A percentile compares a stretch with the other conserved stretches of the same genome.
These are phyloP conservation scores for Addax nasomaculatus DNA, from an alignment of 2,113 vertebrate species.

Conservation along the genomic window DNA sequence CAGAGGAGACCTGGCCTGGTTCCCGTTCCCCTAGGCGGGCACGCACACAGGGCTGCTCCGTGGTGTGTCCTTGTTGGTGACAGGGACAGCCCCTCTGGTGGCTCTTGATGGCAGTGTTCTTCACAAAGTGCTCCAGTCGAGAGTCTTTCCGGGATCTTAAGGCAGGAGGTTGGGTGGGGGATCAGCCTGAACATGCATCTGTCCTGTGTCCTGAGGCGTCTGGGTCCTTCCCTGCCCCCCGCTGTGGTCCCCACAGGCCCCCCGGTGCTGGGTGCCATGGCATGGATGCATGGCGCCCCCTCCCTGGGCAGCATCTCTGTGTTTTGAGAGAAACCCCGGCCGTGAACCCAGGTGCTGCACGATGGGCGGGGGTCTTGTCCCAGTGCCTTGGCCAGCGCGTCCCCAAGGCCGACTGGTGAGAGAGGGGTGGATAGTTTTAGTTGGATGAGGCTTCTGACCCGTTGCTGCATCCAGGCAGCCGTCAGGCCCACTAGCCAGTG, in stretches of 20 bases:
- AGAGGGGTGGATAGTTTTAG: neutral
- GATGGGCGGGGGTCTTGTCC: neutral
- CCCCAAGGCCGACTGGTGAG: neutral
- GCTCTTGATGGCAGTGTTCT: neutral
- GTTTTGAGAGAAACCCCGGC: neutral
- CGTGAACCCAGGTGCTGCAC: neutral
- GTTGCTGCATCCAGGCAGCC: neutral
- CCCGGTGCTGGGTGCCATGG: neutral
- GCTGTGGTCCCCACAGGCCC: neutral
- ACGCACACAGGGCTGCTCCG: accelerated
- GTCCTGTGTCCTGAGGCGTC: neutral
- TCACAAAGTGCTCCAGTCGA: neutral
- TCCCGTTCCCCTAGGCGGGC: neutral
- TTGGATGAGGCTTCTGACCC: neutral
- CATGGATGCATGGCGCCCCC: accelerated
- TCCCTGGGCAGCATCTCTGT: too few relatives aligned
- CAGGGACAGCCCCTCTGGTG: neutral
- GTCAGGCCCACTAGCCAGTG: neutral
- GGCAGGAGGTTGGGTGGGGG: neutral
- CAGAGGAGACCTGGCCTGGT: neutral
- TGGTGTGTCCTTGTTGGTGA: neutral
- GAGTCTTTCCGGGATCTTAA: neutral
- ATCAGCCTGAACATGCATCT: neutral
- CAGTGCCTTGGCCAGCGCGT: neutral
- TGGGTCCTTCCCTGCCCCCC: neutral